Conservation (phyloP, 2,797 vertebrate genomes). For the Pseudopleuronectes americanus region DNA sequence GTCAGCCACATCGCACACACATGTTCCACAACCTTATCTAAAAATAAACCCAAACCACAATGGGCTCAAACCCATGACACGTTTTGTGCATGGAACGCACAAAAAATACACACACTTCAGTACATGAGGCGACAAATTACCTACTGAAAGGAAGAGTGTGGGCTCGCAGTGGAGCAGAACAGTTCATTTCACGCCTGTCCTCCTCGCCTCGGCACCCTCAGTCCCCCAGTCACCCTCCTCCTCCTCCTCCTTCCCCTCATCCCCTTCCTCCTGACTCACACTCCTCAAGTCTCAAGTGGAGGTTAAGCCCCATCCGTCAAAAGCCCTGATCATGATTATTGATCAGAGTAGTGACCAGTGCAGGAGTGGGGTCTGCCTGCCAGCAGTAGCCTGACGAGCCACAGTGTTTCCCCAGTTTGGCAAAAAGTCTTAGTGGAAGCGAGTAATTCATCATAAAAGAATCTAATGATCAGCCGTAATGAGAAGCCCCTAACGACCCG, state of each 20-base stretch:
- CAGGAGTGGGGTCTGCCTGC: constrained; percentile 32
- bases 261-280: constrained; percentile 27
- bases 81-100: constrained; percentile 27
- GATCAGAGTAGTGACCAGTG: constrained; percentile 67
- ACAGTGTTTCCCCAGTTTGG: constrained; percentile 36
- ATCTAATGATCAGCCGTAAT: constrained; percentile 81
- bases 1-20: constrained; percentile 35
- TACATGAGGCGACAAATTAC: constrained; percentile 85
- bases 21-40: constrained; percentile 50
- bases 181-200: constrained; percentile 90
- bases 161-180: constrained; percentile 83
- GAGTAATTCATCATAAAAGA: constrained; percentile 75
- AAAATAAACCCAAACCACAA: constrained; percentile 59
- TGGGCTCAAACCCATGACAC: constrained; percentile 43
- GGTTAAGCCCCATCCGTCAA: constrained; percentile 76
- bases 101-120: constrained; percentile 61
- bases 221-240: constrained; percentile 19
- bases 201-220: constrained; percentile 75
- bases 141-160: constrained; percentile 82
- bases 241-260: constrained; percentile 7
- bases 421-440: constrained; percentile 58
- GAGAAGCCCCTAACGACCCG: constrained; percentile 71
- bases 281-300: constrained; percentile 62
- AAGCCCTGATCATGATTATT: constrained; percentile 76
- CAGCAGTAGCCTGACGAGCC: constrained; percentile 24